Evolutionary conservation across 2,888 invertebrate species (phyloP).

Genomic region (Volucella bombylans): DNA sequence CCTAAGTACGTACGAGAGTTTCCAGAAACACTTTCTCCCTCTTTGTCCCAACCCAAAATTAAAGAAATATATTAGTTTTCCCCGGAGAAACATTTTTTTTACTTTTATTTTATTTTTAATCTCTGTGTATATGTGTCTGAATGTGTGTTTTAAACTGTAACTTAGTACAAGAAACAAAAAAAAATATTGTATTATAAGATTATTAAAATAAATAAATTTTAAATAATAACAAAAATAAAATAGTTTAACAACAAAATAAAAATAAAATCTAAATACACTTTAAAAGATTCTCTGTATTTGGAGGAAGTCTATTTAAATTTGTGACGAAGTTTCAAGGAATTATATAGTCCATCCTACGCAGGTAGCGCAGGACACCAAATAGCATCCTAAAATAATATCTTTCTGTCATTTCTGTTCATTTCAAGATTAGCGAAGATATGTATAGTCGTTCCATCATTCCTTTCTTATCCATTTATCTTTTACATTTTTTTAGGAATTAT

Average conservation of each 20-base stretch:
- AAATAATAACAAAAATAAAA: constrained; percentile 74
- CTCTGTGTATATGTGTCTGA: constrained; percentile 77
- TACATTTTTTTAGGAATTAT: constrained; percentile 24
- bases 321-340: constrained; percentile 58
- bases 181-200: constrained; percentile 59
- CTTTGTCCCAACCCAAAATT: constrained; percentile 48
- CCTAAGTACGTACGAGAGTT: too few relatives aligned
- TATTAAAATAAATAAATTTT: constrained; percentile 76
- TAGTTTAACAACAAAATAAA: constrained; percentile 78
- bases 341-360: constrained; percentile 58
- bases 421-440: constrained; percentile 57
- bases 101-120: constrained; percentile 75
- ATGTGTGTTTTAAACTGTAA: constrained; percentile 76
- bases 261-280: constrained; percentile 79
- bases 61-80: constrained; percentile 77
- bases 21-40: too few relatives aligned
- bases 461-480: constrained; percentile 9
- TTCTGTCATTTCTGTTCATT: constrained; percentile 72
- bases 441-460: constrained; percentile 53
- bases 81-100: constrained; percentile 81
- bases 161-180: constrained; percentile 74
- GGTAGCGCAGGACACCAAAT: constrained; percentile 54
- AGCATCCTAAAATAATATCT: constrained; percentile 55
- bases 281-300: constrained; percentile 58
- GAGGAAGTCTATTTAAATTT: constrained; percentile 69